Evolutionary conservation across 1,140 invertebrate genomes (phyloP).

Genomic region (Samia ricini): DNA sequence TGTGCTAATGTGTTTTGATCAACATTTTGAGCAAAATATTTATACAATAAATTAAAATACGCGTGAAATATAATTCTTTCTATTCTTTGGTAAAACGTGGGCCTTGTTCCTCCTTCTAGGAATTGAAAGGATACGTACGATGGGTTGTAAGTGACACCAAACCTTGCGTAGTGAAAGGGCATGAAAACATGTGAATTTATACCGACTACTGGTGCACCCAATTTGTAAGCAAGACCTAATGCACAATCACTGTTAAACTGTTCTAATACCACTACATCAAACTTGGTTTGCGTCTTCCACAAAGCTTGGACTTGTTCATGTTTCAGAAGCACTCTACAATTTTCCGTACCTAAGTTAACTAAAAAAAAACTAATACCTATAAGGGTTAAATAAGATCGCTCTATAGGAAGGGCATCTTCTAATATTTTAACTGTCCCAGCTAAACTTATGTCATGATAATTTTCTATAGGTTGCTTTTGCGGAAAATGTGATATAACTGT

Average conservation of each 20-base stretch:
- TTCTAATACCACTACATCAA: constrained; percentile 83
- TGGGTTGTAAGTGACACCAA: constrained; percentile 78
- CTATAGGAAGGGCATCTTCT: constrained; percentile 35
- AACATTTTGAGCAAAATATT: constrained; percentile 44
- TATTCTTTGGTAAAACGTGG: constrained; percentile 70
- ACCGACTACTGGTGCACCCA: constrained; percentile 80
- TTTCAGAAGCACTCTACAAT: constrained; percentile 61
- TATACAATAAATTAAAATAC: constrained; percentile 45
- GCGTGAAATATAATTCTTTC: constrained; percentile 46
- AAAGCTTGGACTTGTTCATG: constrained; percentile 69
- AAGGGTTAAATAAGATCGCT: constrained; percentile 40
- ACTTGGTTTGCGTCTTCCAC: constrained; percentile 67
- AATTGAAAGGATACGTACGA: constrained; percentile 77
- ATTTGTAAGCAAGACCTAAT: constrained; percentile 79
- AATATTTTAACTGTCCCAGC: constrained; percentile 41
- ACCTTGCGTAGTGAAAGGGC: constrained; percentile 78
- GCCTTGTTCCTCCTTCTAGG: constrained; percentile 74
- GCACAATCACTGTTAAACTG: constrained; percentile 84
- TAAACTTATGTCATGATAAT: constrained; percentile 80
- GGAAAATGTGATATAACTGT: constrained; percentile 85
- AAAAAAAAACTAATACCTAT: constrained; percentile 33
- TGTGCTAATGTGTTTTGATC: constrained; percentile 63
- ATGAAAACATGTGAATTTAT: constrained; percentile 78
- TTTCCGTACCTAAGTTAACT: constrained; percentile 29
- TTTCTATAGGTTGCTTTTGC: constrained; percentile 67